Conservation (phyloP, 2,113 vertebrate genomes). For the Salvelinus fontinalis region DNA sequence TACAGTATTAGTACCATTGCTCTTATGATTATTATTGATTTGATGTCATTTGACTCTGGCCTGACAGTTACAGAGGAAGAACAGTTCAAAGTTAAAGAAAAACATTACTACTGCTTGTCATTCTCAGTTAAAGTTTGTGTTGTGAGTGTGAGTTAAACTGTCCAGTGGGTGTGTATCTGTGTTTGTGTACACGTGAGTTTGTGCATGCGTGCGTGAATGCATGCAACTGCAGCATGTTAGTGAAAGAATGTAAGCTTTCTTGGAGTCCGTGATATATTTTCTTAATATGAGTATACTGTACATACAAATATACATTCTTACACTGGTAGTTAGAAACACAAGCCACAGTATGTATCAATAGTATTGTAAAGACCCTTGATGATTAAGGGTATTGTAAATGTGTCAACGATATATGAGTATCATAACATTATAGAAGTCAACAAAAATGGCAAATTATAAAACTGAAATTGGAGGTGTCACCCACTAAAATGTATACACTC, state of each 20-base stretch:
- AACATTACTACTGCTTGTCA: constrained; percentile 5
- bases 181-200: background rate
- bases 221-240: constrained; percentile 30
- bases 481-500: constrained; percentile 16
- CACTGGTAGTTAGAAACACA: constrained; percentile 72
- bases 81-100: constrained; percentile 17
- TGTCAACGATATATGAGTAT: constrained; percentile 62
- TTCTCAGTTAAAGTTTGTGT: background rate
- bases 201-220: constrained; percentile 7
- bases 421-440: constrained; percentile 68
- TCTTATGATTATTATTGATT: constrained; percentile 17
- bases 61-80: constrained; percentile 1
- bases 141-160: constrained; percentile 14
- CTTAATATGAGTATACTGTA: constrained; percentile 68
- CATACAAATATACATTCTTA: constrained; percentile 76
- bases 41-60: too few relatives aligned
- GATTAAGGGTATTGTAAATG: constrained; percentile 33
- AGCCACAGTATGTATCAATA: constrained; percentile 65
- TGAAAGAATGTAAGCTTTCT: constrained; percentile 51
- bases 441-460: constrained; percentile 61
- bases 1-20: constrained; percentile 13
- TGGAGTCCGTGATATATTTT: constrained; percentile 64
- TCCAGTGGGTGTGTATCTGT: background rate
- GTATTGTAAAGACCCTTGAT: constrained; percentile 36
- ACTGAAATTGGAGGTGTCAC: constrained; percentile 51